Percentiles rank a stretch among this genome's conserved stretches.
These are phyloP conservation scores for Microplitis demolitor DNA, from an alignment of 1,140 invertebrate genomes.

Conservation along the genomic window DNA sequence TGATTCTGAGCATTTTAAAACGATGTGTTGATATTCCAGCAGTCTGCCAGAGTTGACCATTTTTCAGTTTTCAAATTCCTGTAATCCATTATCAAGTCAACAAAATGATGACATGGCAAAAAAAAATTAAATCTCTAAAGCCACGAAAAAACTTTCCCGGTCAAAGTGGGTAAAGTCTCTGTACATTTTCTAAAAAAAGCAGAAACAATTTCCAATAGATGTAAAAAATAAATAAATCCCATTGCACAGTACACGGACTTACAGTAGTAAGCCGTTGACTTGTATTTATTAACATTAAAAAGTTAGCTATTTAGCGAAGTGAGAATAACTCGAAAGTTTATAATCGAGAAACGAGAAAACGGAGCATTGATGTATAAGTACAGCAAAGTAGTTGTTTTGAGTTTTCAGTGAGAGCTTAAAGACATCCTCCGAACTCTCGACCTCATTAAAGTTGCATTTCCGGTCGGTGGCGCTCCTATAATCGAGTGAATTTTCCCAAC, in stretches of 20 bases:
- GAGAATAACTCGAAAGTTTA: not conserved
- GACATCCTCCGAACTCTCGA: not conserved
- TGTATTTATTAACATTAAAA: slow-evolving; percentile 11
- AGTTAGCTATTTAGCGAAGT: slow-evolving; percentile 10
- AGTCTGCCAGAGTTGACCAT: too few species aligned
- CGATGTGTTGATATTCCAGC: too few species aligned
- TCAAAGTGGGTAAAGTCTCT: too few species aligned
- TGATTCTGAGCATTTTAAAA: too few species aligned
- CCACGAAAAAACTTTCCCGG: too few species aligned
- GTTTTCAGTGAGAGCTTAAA: not conserved
- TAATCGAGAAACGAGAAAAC: not conserved
- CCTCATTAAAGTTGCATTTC: not conserved
- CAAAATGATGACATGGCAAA: too few species aligned
- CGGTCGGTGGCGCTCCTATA: not conserved
- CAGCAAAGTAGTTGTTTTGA: not conserved
- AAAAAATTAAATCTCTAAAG: too few species aligned
- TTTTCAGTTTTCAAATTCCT: too few species aligned
- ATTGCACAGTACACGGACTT: not conserved
- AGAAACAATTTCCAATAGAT: too few species aligned
- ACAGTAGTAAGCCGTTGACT: not conserved
- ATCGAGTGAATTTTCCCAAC: not conserved
- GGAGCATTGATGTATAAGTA: not conserved
- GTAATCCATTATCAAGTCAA: too few species aligned
- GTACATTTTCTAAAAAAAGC: too few species aligned
- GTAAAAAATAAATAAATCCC: not conserved